Evolutionary conservation across 2,797 vertebrate species (phyloP).

Genomic region (Eulemur mongoz): DNA sequence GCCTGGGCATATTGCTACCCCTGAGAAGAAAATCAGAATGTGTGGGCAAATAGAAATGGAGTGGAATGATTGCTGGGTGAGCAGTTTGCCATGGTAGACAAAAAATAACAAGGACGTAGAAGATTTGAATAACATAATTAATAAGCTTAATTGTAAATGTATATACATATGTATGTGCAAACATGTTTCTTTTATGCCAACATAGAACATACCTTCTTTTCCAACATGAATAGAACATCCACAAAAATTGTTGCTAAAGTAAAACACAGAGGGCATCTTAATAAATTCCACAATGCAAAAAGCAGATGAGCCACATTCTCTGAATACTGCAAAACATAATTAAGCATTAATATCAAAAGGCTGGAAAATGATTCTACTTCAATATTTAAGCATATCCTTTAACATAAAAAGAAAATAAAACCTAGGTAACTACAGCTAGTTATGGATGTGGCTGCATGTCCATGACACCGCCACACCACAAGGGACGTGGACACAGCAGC

Average conservation of each 20-base stretch:
- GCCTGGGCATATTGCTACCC: background rate
- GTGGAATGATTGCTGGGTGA: background rate
- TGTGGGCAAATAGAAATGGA: background rate
- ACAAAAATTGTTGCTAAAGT: background rate
- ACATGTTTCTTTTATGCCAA: background rate
- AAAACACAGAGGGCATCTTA: background rate
- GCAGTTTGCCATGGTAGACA: background rate
- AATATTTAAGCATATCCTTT: background rate
- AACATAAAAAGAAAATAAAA: background rate
- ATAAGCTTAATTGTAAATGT: background rate
- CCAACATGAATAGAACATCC: background rate
- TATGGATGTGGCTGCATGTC: background rate
- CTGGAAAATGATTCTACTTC: background rate
- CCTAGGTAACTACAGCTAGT: background rate
- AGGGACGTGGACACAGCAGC: background rate
- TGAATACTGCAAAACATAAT: background rate
- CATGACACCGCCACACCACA: fast-evolving
- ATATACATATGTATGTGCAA: background rate
- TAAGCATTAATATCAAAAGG: background rate
- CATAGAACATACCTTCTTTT: background rate
- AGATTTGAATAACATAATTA: background rate
- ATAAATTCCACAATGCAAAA: background rate
- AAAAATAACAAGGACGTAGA: background rate
- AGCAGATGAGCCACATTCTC: background rate
- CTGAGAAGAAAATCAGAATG: background rate